Conservation (phyloP, 2,888 invertebrate species). For the Conchocele bisecta region DNA sequence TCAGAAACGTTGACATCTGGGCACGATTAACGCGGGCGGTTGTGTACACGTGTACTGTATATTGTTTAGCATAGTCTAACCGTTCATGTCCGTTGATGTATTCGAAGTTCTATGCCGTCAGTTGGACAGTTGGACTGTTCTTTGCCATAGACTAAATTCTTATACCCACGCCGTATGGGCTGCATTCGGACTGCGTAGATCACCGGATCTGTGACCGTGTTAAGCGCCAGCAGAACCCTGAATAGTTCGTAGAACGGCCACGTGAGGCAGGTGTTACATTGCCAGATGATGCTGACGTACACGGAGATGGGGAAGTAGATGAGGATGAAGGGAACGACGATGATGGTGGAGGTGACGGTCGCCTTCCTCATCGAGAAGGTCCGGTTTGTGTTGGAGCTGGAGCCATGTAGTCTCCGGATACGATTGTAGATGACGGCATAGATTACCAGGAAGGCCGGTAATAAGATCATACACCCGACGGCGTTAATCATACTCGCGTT, state of each 20-base stretch:
- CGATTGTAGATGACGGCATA: neutral
- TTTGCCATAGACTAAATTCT: too few species aligned
- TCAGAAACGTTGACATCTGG: too few species aligned
- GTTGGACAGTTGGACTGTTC: too few species aligned
- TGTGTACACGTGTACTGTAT: too few species aligned
- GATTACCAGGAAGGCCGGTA: neutral
- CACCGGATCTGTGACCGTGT: slow-evolving; percentile 4
- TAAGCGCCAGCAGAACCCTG: neutral
- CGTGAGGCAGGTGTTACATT: neutral
- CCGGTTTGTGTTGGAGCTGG: neutral
- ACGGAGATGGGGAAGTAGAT: neutral
- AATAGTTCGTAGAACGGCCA: slow-evolving; percentile 5
- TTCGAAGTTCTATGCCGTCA: too few species aligned
- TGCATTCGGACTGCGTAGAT: neutral
- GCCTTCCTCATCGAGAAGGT: neutral
- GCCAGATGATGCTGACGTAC: neutral
- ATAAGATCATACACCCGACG: neutral
- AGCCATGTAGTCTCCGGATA: neutral
- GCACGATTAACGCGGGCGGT: too few species aligned
- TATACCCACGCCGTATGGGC: neutral
- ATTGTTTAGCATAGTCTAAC: too few species aligned
- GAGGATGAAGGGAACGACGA: neutral
- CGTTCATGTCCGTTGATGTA: too few species aligned
- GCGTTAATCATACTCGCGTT: neutral
- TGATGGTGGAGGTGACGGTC: neutral